These are phyloP conservation scores for Eupithecia centaureata DNA, from an alignment of 2,888 invertebrate genomes.

Conservation along the genomic window DNA sequence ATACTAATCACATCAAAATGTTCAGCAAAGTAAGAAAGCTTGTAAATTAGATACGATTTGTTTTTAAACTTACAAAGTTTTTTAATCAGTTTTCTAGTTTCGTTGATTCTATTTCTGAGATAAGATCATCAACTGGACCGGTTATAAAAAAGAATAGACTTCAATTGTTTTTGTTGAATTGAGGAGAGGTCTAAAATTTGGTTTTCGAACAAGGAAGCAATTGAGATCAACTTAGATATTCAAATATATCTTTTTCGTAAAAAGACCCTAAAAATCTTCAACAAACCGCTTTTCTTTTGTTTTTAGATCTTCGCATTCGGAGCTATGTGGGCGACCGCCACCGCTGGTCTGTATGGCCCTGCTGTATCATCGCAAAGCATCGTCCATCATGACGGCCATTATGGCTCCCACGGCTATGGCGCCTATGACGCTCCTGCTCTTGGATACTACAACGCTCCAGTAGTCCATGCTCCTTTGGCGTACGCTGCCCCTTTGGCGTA, in stretches of 20 bases:
- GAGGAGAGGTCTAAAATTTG: background rate
- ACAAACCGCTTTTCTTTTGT: background rate
- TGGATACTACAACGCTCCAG: slow-evolving; percentile 48
- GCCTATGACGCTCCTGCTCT: slow-evolving; percentile 47
- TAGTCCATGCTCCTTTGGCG: slow-evolving; percentile 36
- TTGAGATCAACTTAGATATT: background rate
- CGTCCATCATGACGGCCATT: slow-evolving; percentile 65
- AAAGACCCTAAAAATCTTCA: background rate
- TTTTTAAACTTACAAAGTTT: too few species aligned
- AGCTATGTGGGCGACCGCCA: slow-evolving; percentile 72
- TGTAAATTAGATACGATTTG: background rate
- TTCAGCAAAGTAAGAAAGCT: slow-evolving; percentile 71
- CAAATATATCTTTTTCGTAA: background rate
- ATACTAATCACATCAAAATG: slow-evolving; percentile 66
- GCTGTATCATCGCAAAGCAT: slow-evolving; percentile 74
- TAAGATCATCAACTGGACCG: background rate
- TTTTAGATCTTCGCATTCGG: slow-evolving; percentile 73
- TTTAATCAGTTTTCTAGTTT: too few species aligned
- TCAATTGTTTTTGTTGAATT: background rate
- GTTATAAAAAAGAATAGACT: background rate
- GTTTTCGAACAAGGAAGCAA: background rate
- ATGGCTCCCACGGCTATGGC: slow-evolving; percentile 54
- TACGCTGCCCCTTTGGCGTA: slow-evolving; percentile 49
- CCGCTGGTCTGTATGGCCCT: slow-evolving; percentile 71
- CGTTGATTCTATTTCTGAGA: background rate